Conservation (phyloP, 2,113 vertebrate genomes). For the Recurvirostra avosetta region DNA sequence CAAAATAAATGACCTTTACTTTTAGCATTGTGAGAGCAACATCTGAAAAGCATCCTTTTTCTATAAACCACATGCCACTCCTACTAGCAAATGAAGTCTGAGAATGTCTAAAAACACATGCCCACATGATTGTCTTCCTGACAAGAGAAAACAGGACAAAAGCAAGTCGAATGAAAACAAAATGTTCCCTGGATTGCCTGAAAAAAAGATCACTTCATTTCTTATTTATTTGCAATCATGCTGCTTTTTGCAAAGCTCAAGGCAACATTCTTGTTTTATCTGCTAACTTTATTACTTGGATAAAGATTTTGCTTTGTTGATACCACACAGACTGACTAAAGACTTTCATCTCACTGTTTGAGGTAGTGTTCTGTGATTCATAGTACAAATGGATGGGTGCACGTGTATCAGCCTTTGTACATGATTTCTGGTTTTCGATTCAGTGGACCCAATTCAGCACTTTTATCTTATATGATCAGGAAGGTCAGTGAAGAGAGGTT, state of each 20-base stretch:
- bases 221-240: neutral
- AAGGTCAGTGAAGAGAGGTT: neutral
- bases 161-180: constrained; percentile 26
- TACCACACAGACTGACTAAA: neutral
- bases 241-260: neutral
- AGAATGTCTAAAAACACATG: neutral
- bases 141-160: neutral
- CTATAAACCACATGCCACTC: neutral
- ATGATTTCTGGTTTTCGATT: neutral
- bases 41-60: neutral
- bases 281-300: neutral
- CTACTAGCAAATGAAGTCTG: neutral
- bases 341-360: neutral
- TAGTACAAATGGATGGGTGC: neutral
- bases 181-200: constrained; percentile 14
- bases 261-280: neutral
- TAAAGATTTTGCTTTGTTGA: neutral
- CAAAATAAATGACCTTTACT: neutral
- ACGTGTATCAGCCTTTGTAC: neutral
- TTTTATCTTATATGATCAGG: neutral
- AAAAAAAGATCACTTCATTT: neutral
- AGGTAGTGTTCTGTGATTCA: neutral
- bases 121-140: neutral
- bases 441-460: neutral
- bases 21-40: neutral